Evolutionary conservation across 1,140 invertebrate species (phyloP), one percentile per base, ranked within the genome.

Genomic region (Teleopsis dalmanni): DNA sequence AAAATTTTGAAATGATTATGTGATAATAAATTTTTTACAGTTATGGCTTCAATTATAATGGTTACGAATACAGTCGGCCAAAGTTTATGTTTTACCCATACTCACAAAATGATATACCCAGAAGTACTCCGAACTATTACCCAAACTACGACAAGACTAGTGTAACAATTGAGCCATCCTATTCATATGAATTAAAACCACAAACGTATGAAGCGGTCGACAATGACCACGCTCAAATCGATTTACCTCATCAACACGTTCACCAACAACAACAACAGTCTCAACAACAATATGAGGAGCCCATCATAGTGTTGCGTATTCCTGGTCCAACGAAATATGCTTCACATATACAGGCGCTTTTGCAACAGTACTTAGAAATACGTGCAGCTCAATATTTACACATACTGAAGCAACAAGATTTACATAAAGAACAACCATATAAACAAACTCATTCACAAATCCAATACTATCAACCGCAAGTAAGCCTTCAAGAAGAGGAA

Each of bases 21-120:
- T 35, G 38, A 22, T 25, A 31, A 29, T 29, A 29, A 47, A 47
- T 29, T 27, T 14, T n/a, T 42, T 45, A 4, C 48, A 70, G 67
- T 2, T 70, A 70, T 53, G 67, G 67, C 36, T 42, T 41, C 16
- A 31, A 46, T 11, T 64, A 70, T 11, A 55, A 55, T 42, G 63
- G 64, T 11, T 70, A 67, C 31, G 55, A 67, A 13, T 70, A 70
- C 38, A 55, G 55, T 6, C 59, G 61, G 25, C 67, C 67, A 35
- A 70, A 65, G 45, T 70, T 64, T 35, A 63, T 62, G 59, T 65
- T 70, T 38, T 70, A 70, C 44, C 67, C 67, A 0, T 70, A 70
- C 53, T 70, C 67, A 0, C 66, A 70, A 44, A 57, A 69, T 1
- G 57, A 68, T 31, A 63, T 71, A 26, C 57, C 60, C 13, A 51